These are phyloP conservation scores for Cyprinodon diabolis DNA, from an alignment of 2,797 vertebrate species.

Conservation along the genomic window DNA sequence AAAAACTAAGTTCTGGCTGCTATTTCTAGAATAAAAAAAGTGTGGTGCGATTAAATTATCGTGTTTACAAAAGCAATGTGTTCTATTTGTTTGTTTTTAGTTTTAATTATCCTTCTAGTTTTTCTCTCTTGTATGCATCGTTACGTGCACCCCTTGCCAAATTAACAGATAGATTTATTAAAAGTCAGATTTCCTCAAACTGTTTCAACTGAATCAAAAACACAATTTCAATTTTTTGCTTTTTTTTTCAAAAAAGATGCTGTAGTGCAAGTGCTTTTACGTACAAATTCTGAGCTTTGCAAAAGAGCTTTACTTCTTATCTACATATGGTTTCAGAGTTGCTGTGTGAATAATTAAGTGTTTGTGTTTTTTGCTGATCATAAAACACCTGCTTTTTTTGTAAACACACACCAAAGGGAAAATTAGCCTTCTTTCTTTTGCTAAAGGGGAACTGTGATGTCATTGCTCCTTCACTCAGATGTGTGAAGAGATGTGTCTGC, in stretches of 20 bases:
- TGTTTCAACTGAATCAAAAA: background rate
- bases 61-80: background rate
- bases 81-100: background rate
- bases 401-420: background rate
- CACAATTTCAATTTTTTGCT: background rate
- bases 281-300: background rate
- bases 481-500: background rate
- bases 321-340: background rate
- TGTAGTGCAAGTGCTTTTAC: background rate
- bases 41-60: background rate
- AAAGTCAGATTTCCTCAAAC: background rate
- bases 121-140: background rate
- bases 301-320: background rate
- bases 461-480: background rate
- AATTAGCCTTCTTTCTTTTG: background rate
- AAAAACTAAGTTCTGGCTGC: background rate
- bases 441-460: background rate
- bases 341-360: background rate
- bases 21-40: background rate
- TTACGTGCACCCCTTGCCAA: background rate
- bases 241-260: background rate
- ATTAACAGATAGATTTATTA: background rate
- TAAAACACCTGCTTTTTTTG: background rate
- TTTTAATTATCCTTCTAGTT: background rate
- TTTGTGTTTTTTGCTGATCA: background rate